phyloP scores from a whole-genome alignment of 2,113 vertebrate species.

The Formicarius rufipectus region DNA sequence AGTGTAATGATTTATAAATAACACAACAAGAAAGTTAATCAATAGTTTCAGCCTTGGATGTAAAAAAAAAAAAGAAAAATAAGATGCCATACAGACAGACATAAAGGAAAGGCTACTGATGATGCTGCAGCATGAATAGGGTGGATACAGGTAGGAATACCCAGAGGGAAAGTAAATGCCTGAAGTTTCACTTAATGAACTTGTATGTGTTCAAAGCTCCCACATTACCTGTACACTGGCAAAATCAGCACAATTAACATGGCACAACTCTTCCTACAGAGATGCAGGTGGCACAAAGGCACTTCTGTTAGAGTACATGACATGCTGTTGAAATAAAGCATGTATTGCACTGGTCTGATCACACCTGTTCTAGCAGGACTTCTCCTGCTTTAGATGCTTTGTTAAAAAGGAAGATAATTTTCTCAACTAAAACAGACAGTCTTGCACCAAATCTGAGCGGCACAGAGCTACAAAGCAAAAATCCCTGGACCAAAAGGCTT shows the following conservation, averaged over 20 bases:
- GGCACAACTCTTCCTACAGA: neutral
- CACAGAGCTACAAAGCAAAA: fast-evolving
- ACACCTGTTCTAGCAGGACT: fast-evolving
- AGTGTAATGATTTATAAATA: neutral
- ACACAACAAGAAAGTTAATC: neutral
- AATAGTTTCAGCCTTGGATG: neutral
- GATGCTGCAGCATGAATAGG: neutral
- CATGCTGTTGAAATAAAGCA: neutral
- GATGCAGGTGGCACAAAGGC: neutral
- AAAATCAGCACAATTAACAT: neutral
- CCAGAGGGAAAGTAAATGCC: neutral
- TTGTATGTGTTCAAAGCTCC: neutral
- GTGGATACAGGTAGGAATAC: neutral
- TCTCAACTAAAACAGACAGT: neutral
- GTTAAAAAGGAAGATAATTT: neutral
- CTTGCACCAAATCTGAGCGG: neutral
- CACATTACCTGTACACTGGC: neutral
- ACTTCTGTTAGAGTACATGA: neutral
- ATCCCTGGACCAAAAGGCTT: neutral
- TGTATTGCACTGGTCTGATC: neutral
- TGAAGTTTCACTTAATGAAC: neutral
- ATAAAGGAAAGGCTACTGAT: neutral
- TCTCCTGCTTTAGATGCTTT: neutral
- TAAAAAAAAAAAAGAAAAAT: neutral
- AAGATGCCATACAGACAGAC: neutral